Conservation (phyloP, 2,888 invertebrate genomes). For the Rosalia funebris region DNA sequence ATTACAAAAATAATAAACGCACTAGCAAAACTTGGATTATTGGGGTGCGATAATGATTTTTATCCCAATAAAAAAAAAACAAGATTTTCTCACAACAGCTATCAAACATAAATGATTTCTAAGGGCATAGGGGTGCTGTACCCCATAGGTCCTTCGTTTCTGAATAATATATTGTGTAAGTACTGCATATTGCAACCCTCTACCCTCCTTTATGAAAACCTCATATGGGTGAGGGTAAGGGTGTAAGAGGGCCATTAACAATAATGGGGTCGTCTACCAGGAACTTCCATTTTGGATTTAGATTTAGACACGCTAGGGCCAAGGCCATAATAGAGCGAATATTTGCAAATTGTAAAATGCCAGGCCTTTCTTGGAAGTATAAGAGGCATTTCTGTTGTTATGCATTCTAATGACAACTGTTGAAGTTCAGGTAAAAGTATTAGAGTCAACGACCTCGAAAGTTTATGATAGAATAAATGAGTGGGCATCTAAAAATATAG, state of each 20-base stretch:
- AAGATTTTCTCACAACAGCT: neutral
- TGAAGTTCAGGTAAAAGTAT: slow-evolving; percentile 2
- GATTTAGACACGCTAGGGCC: neutral
- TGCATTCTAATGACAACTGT: slow-evolving; percentile 1
- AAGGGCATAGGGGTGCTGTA: slow-evolving; percentile 30
- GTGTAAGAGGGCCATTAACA: slow-evolving; percentile 31
- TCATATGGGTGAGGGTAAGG: slow-evolving; percentile 35
- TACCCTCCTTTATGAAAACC: slow-evolving; percentile 35
- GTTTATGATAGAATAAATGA: neutral
- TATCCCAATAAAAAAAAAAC: slow-evolving; percentile 10
- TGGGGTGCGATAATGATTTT: neutral
- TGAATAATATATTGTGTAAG: slow-evolving; percentile 40
- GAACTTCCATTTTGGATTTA: slow-evolving; percentile 37
- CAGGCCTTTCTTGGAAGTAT: neutral
- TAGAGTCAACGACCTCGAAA: slow-evolving; percentile 8
- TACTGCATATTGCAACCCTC: slow-evolving; percentile 35
- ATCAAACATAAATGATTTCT: slow-evolving; percentile 7
- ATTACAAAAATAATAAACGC: no score
- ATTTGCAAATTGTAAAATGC: neutral
- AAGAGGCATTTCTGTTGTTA: neutral
- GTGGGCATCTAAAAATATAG: neutral
- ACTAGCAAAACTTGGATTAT: no score
- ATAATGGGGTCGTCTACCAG: slow-evolving; percentile 27
- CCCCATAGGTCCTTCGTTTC: slow-evolving; percentile 24
- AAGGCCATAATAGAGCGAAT: neutral